These are phyloP conservation scores for Redunca redunca DNA, from an alignment of 2,113 vertebrate genomes.

Conservation along the genomic window DNA sequence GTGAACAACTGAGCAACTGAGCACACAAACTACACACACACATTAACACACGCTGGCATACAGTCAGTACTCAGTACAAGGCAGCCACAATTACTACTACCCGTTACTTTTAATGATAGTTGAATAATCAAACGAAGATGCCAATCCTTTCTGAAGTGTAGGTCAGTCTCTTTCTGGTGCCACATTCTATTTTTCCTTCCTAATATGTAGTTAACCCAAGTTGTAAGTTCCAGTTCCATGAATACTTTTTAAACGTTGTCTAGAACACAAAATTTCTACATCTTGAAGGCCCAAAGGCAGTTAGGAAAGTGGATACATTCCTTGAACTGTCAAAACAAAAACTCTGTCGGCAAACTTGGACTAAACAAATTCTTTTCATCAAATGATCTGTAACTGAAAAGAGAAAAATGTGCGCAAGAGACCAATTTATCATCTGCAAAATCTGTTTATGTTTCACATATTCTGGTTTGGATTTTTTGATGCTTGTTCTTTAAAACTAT, in stretches of 20 bases:
- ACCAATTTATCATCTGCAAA: slow-evolving; percentile 42
- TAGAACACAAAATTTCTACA: neutral
- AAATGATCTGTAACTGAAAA: slow-evolving; percentile 50
- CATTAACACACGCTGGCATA: neutral
- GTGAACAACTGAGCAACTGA: neutral
- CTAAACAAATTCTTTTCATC: slow-evolving; percentile 63
- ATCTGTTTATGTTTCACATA: slow-evolving; percentile 19
- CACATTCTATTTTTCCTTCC: neutral
- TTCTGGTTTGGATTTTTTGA: slow-evolving; percentile 32
- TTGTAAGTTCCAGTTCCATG: neutral
- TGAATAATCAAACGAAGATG: neutral
- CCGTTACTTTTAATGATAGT: neutral
- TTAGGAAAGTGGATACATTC: slow-evolving; percentile 60
- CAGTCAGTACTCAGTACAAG: neutral
- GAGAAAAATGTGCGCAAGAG: neutral
- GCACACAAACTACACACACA: neutral
- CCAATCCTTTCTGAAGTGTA: neutral
- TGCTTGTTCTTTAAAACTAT: slow-evolving; percentile 53
- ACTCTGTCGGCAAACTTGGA: slow-evolving; percentile 26
- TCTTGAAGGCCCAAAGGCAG: slow-evolving; percentile 56
- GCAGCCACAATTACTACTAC: neutral
- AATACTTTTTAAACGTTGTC: slow-evolving; percentile 53
- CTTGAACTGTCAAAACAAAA: slow-evolving; percentile 72
- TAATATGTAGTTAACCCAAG: neutral
- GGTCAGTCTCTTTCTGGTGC: neutral